Conservation (phyloP, 2,113 vertebrate species). For the Periophthalmus modestus region DNA sequence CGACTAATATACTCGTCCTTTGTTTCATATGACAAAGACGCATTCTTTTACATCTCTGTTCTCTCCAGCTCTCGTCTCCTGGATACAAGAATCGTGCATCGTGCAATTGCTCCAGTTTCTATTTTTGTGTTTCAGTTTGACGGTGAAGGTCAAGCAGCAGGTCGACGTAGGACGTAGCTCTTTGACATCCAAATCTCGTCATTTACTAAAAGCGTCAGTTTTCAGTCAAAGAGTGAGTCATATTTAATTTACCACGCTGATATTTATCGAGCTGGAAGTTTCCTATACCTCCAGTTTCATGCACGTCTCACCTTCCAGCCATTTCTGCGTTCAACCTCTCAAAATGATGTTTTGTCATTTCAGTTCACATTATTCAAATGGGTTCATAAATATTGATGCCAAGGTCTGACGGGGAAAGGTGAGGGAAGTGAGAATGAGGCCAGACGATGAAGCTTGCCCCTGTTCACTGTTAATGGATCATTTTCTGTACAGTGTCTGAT, state of each 20-base stretch:
- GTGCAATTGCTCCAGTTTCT: too few relatives aligned
- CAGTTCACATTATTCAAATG: constrained; percentile 71
- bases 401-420: constrained; percentile 43
- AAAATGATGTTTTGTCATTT: constrained; percentile 68
- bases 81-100: too few relatives aligned
- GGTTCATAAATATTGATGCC: constrained; percentile 65
- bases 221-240: constrained; percentile 4
- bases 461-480: constrained; percentile 55
- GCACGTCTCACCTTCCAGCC: constrained; percentile 42
- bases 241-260: constrained; percentile 6
- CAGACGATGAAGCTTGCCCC: constrained; percentile 48
- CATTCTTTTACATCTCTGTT: too few relatives aligned
- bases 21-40: too few relatives aligned
- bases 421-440: constrained; percentile 35
- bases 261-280: constrained; percentile 9
- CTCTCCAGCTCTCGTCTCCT: too few relatives aligned
- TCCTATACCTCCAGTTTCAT: constrained; percentile 19
- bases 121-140: neutral
- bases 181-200: neutral
- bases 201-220: neutral
- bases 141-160: neutral
- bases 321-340: constrained; percentile 42
- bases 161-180: neutral
- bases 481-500: constrained; percentile 54
- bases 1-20: too few relatives aligned